Evolutionary conservation across 2,888 invertebrate genomes (phyloP), one percentile per base, ranked within the genome.

Genomic region (Tanypteryx hageni): DNA sequence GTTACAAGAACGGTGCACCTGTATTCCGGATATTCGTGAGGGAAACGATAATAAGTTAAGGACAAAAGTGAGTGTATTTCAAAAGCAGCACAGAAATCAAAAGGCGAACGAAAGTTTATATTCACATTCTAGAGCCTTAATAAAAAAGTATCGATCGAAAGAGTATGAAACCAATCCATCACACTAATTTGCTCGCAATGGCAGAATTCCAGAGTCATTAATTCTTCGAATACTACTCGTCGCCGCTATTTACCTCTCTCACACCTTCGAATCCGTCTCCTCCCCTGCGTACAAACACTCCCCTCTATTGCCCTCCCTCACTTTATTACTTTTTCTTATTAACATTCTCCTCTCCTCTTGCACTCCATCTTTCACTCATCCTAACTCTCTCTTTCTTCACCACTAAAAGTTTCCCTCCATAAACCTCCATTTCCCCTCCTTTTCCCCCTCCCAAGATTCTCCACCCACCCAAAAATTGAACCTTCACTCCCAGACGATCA

Each of bases 401-500:
- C 44, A 44, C 44, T 44, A 44, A 44, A 44, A 44, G 3, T 44
- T 44, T 1, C 44, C 76, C 76, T 22, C 76, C 27, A 27, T 27
- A 76, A 22, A 16, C n/a, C 18, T 68, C 68, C 76, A 76, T 27
- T 76, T 27, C 11, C 18, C 22, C 44, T 44, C 44, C 44, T 22
- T 68, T 68, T 5, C n/a, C 76, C 68, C 22, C 44, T 44, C 44
- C 5, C 44, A 3, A 3, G 44, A 5, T 44, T 44, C 44, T 44
- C 44, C 27, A 76, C 13, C 22, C 76, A 27, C 76, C 11, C 22
- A 76, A 76, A 76, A 27, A 76, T 76, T 76, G 76, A 76, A 11
- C 76, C 76, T 76, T 76, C 76, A 76, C 76, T 76, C 22, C 22
- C 76, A 76, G 76, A 76, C 76, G 83, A 57, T 57, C 10, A 44